These are phyloP conservation scores for Empis stercorea DNA, from an alignment of 2,888 invertebrate species.

Conservation along the genomic window DNA sequence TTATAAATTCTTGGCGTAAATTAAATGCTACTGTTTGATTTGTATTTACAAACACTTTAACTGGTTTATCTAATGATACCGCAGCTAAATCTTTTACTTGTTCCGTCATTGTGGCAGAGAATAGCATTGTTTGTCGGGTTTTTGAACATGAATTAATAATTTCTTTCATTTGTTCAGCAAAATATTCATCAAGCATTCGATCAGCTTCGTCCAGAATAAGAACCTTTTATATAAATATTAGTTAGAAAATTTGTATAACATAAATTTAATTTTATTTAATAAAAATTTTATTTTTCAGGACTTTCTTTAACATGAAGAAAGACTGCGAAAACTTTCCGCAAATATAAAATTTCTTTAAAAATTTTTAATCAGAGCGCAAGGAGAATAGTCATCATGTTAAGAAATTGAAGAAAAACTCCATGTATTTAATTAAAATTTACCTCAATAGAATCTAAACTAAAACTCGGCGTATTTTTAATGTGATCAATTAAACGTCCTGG, in stretches of 20 bases:
- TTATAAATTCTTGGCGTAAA: constrained; percentile 89
- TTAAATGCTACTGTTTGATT: constrained; percentile 94
- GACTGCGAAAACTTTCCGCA: not conserved
- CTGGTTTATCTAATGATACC: constrained; percentile 83
- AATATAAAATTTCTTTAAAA: not conserved
- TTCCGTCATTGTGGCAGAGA: constrained; percentile 99
- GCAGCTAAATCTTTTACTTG: constrained; percentile 91
- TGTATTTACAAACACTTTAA: constrained; percentile 90
- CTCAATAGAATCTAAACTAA: constrained; percentile 81
- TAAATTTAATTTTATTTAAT: not conserved
- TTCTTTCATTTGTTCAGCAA: constrained; percentile 98
- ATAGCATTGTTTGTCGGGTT: constrained; percentile 89
- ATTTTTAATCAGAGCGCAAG: constrained; percentile 35
- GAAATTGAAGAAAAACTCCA: not conserved
- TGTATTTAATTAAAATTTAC: constrained; percentile 35
- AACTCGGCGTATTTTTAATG: constrained; percentile 86
- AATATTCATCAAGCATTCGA: constrained; percentile 95
- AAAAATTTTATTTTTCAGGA: not conserved
- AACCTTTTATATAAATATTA: constrained; percentile 20
- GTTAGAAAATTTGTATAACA: not conserved
- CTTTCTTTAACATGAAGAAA: not conserved
- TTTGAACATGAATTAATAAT: constrained; percentile 85
- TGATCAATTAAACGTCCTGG: constrained; percentile 97
- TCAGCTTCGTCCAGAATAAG: constrained; percentile 54
- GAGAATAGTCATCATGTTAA: constrained; percentile 29